A percentile compares a stretch with the other conserved stretches of the same genome.
phyloP scores from a whole-genome alignment of 2,113 vertebrate species.

The Anarhynchus alexandrinus region DNA sequence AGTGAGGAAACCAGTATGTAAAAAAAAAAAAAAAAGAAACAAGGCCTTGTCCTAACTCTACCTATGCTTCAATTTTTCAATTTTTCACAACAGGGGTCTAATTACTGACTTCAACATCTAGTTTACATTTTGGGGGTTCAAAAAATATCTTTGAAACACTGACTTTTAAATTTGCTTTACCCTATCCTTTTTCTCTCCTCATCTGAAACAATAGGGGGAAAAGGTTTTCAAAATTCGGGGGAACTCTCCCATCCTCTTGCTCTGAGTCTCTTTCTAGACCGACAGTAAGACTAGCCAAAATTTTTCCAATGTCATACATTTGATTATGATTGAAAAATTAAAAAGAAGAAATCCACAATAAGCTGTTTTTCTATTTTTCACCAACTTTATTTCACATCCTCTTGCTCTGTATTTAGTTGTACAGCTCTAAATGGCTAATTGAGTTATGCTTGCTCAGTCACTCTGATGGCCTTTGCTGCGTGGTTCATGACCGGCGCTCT shows the following conservation, averaged over 20 bases:
- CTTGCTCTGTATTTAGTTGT: not conserved
- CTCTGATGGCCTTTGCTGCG: not conserved
- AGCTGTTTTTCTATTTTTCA: not conserved
- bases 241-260: not conserved
- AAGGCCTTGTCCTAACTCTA: not conserved
- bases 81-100: not conserved
- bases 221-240: not conserved
- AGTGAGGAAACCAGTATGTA: conserved; percentile 49
- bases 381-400: not conserved
- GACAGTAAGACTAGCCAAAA: not conserved
- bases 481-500: not conserved
- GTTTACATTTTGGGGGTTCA: not conserved
- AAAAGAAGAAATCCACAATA: not conserved
- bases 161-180: not conserved
- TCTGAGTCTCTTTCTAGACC: not conserved
- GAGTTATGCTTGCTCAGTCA: not conserved
- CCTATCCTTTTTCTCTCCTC: not conserved
- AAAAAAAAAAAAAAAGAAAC: not conserved
- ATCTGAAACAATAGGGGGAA: not conserved
- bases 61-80: not conserved
- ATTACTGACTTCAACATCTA: not conserved
- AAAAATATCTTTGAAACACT: not conserved
- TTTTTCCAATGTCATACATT: not conserved
- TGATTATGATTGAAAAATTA: not conserved
- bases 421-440: not conserved